Evolutionary conservation across 2,113 vertebrate species (phyloP).

Genomic region (Gobio gobio): DNA sequence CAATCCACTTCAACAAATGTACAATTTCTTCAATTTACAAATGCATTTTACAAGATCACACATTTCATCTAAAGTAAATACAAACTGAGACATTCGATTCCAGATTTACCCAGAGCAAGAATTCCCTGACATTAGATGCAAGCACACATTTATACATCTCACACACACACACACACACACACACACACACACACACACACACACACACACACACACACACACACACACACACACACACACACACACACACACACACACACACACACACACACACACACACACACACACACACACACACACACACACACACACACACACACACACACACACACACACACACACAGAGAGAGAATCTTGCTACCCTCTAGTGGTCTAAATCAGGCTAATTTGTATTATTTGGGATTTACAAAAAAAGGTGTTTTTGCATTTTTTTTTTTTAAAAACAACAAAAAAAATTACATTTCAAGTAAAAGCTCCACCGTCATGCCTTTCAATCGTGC

Average conservation of each 20-base stretch:
- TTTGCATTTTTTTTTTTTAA: conserved; percentile 45
- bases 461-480: conserved; percentile 60
- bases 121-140: conserved; percentile 48
- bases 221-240: conserved; percentile 12
- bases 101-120: conserved; percentile 47
- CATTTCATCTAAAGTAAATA: conserved; percentile 56
- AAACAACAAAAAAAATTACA: conserved; percentile 35
- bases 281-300: conserved; percentile 10
- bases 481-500: conserved; percentile 36
- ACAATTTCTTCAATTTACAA: conserved; percentile 56
- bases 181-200: conserved; percentile 10
- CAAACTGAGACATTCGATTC: conserved; percentile 68
- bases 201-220: not conserved
- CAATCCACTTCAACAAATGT: conserved; percentile 25
- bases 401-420: conserved; percentile 47
- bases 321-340: conserved; percentile 19
- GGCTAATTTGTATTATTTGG: conserved; percentile 40
- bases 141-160: conserved; percentile 9
- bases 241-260: conserved; percentile 1
- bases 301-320: not conserved
- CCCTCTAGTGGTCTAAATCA: conserved; percentile 46
- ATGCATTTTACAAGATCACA: conserved; percentile 46
- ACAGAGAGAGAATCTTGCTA: conserved; percentile 30
- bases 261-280: conserved; percentile 4
- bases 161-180: conserved; percentile 4